Conservation (phyloP, 2,797 vertebrate species). For the Hylomyscus alleni region DNA sequence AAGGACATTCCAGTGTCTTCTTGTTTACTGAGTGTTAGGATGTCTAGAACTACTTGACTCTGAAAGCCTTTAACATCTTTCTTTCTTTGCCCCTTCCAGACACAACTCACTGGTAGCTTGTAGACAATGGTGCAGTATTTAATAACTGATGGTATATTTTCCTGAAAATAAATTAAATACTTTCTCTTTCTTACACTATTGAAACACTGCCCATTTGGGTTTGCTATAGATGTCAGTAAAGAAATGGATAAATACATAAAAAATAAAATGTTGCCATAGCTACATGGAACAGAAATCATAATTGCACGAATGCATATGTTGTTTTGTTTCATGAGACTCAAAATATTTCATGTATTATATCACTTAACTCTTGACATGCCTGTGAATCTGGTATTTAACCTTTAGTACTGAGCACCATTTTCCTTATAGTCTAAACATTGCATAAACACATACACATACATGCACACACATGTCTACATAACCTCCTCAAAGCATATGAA, state of each 20-base stretch:
- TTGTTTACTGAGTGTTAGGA: not conserved
- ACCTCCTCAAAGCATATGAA: not conserved
- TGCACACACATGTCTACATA: not conserved
- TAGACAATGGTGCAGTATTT: not conserved
- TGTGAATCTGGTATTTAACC: not conserved
- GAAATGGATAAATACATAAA: slow-evolving; percentile 35
- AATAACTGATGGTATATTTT: not conserved
- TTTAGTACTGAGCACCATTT: not conserved
- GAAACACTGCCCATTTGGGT: not conserved
- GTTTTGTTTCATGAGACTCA: slow-evolving; percentile 4
- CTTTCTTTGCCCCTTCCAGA: not conserved
- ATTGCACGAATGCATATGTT: not conserved
- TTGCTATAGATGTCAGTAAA: slow-evolving; percentile 52
- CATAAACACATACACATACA: not conserved
- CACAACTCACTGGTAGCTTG: not conserved
- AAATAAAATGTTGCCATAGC: slow-evolving; percentile 42
- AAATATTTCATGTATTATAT: slow-evolving; percentile 44
- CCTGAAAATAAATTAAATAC: not conserved
- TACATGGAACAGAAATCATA: slow-evolving; percentile 16
- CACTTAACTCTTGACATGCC: not conserved
- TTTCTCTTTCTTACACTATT: slow-evolving; percentile 12
- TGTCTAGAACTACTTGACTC: not conserved
- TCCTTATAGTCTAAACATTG: not conserved
- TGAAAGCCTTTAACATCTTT: not conserved
- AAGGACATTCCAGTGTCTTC: not conserved